Percentiles rank a stretch among this genome's conserved stretches.
Conservation (phyloP, 2,888 invertebrate species). For the Lycia hirtaria region DNA sequence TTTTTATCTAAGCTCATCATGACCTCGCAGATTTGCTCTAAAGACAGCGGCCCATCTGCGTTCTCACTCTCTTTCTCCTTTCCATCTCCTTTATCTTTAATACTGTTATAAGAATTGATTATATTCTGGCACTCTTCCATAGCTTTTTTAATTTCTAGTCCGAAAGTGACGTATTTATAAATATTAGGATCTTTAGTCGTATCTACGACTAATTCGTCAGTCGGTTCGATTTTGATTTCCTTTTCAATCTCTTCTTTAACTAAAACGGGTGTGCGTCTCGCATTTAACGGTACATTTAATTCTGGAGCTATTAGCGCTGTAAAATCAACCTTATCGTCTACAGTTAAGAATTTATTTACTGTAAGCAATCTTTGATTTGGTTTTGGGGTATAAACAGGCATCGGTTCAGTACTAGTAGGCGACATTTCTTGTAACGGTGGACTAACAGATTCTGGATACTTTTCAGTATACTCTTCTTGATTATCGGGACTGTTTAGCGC, state of each 20-base stretch:
- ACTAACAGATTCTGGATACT: slow-evolving; percentile 74
- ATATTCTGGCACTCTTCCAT: slow-evolving; percentile 81
- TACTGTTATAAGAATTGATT: slow-evolving; percentile 72
- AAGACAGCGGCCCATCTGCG: slow-evolving; percentile 57
- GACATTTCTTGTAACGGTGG: slow-evolving; percentile 79
- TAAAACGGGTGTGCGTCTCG: slow-evolving; percentile 54
- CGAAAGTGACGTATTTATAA: slow-evolving; percentile 73
- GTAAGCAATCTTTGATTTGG: slow-evolving; percentile 64
- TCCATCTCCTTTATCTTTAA: slow-evolving; percentile 57
- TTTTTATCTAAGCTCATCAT: slow-evolving; percentile 77
- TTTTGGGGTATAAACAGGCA: slow-evolving; percentile 67
- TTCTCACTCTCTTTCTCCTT: slow-evolving; percentile 50
- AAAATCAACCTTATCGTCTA: slow-evolving; percentile 55
- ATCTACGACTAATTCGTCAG: slow-evolving; percentile 38
- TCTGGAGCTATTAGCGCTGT: slow-evolving; percentile 55
- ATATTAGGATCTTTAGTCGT: slow-evolving; percentile 62
- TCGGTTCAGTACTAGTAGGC: slow-evolving; percentile 66
- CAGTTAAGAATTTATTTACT: slow-evolving; percentile 64
- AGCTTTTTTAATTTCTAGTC: slow-evolving; percentile 76
- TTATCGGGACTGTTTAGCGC: slow-evolving; percentile 58
- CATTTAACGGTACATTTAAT: slow-evolving; percentile 63
- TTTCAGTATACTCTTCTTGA: slow-evolving; percentile 45
- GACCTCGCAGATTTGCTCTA: slow-evolving; percentile 75
- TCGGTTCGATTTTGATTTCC: slow-evolving; percentile 39
- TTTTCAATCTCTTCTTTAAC: slow-evolving; percentile 54